Conservation (phyloP, 2,113 vertebrate species). For the Eonycteris spelaea region DNA sequence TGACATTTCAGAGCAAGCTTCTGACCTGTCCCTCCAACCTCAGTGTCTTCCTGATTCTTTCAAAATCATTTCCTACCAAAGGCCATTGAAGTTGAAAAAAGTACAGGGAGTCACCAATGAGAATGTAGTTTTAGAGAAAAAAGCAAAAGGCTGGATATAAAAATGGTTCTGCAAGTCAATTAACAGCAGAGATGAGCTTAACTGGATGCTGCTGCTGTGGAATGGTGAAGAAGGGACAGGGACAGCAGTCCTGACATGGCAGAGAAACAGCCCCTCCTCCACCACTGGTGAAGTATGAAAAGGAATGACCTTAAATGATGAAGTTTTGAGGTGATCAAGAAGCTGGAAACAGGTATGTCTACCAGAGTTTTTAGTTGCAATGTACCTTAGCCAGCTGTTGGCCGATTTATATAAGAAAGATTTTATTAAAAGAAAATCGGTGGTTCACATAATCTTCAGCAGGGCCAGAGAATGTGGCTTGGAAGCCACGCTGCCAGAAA, state of each 20-base stretch:
- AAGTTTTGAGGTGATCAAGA: background rate
- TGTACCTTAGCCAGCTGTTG: background rate
- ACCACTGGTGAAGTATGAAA: background rate
- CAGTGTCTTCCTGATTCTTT: background rate
- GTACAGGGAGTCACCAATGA: background rate
- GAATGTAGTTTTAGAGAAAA: background rate
- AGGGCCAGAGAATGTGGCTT: background rate
- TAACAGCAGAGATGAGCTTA: background rate
- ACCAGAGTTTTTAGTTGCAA: background rate
- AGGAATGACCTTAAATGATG: background rate
- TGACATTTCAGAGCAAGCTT: background rate
- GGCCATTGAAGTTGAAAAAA: background rate
- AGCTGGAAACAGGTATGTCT: background rate
- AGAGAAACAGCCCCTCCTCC: background rate
- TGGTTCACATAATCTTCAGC: background rate
- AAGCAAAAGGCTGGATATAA: background rate
- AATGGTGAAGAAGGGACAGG: background rate
- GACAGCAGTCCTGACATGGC: background rate
- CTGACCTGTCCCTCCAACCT: background rate
- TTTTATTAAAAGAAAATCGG: background rate
- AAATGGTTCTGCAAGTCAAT: background rate
- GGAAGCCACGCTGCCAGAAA: background rate
- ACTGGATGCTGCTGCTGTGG: background rate
- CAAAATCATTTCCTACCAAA: slow-evolving; percentile 23
- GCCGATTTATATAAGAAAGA: background rate